A percentile compares a stretch with the other conserved stretches of the same genome.
These are phyloP conservation scores for Drosophila prosaltans DNA, from an alignment of 1,140 invertebrate genomes.

Conservation along the genomic window DNA sequence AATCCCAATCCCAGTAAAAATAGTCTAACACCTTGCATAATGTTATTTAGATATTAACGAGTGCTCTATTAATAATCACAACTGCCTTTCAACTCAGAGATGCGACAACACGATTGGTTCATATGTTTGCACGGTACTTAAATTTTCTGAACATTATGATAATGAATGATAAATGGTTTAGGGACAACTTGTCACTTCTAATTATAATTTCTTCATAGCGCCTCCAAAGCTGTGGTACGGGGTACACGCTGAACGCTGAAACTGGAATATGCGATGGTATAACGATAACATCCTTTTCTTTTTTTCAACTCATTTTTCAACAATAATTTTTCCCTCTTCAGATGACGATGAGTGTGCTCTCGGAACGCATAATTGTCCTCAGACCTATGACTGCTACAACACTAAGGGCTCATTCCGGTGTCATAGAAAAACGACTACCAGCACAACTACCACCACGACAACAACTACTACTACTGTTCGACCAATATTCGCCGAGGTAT, in stretches of 20 bases:
- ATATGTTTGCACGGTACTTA: conserved; percentile 88
- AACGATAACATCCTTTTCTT: background rate
- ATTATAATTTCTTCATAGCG: conserved; percentile 52
- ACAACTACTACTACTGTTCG: conserved; percentile 37
- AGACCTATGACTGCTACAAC: conserved; percentile 93
- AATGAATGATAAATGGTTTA: background rate
- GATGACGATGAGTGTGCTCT: conserved; percentile 96
- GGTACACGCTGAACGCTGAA: conserved; percentile 95
- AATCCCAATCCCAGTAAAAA: background rate
- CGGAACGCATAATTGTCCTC: conserved; percentile 91
- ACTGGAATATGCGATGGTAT: conserved; percentile 94
- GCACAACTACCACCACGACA: conserved; percentile 52
- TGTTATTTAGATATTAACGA: conserved; percentile 86
- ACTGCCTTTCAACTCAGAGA: conserved; percentile 88
- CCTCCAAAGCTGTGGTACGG: conserved; percentile 95
- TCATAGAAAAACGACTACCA: conserved; percentile 55
- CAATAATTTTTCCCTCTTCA: conserved; percentile 63
- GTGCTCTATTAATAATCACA: conserved; percentile 85
- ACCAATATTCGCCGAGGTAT: conserved; percentile 10
- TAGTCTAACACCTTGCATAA: background rate
- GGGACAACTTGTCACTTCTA: background rate
- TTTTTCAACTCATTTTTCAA: background rate
- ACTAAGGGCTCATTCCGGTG: conserved; percentile 84
- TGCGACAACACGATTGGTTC: conserved; percentile 96
- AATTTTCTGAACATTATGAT: background rate